Evolutionary conservation across 2,888 invertebrate genomes (phyloP).

Genomic region (Lasioglossum figueresi): DNA sequence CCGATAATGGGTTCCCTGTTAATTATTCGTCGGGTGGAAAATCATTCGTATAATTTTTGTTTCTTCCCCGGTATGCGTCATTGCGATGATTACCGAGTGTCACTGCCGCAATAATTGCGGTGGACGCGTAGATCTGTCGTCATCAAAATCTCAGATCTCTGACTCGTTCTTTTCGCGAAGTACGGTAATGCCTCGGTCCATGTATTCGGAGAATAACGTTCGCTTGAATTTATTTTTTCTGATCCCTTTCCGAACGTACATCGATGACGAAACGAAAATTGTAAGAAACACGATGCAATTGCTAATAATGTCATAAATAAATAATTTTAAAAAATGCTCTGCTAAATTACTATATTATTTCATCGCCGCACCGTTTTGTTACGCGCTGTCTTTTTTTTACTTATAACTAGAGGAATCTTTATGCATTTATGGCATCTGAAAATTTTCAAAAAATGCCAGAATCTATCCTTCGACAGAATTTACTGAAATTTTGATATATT

Average conservation of each 20-base stretch:
- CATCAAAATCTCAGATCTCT: constrained; percentile 10
- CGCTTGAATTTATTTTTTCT: not conserved
- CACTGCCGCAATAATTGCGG: not conserved
- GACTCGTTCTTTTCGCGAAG: not conserved
- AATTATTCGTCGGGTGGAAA: not conserved
- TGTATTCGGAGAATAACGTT: not conserved
- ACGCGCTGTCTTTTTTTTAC: not conserved
- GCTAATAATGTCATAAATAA: no score
- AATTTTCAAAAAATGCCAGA: no score
- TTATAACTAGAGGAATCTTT: no score
- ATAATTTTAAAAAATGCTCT: no score
- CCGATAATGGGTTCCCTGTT: not conserved
- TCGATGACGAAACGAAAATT: not conserved
- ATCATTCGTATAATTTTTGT: not conserved
- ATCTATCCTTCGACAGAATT: no score
- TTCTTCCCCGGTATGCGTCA: not conserved
- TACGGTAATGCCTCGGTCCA: not conserved
- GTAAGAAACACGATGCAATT: no score
- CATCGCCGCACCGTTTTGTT: not conserved
- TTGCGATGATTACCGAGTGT: not conserved
- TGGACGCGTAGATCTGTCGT: not conserved
- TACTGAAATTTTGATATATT: no score
- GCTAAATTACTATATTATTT: no score
- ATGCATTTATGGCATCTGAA: no score
- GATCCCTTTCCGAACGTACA: not conserved